Conservation (phyloP, 2,113 vertebrate species). For the Dicerorhinus sumatrensis region DNA sequence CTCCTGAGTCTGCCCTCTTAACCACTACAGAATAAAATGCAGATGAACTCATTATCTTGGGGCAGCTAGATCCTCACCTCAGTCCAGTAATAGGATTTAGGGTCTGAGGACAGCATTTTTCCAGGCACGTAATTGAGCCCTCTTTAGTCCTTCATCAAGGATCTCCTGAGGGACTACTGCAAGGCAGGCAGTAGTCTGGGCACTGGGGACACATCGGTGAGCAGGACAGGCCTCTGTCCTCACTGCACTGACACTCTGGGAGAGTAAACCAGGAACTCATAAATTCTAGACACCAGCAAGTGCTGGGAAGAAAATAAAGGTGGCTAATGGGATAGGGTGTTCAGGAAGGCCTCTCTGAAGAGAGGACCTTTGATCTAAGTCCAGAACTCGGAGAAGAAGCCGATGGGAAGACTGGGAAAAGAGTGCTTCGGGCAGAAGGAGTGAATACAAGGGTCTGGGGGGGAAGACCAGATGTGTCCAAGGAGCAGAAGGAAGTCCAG, state of each 20-base stretch:
- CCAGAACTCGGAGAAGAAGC: background rate
- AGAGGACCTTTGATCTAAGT: background rate
- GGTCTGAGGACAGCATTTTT: background rate
- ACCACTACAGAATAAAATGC: background rate
- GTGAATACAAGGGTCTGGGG: background rate
- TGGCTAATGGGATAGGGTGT: background rate
- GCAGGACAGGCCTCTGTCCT: background rate
- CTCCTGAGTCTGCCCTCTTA: background rate
- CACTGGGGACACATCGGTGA: fast-evolving
- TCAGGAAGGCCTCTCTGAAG: background rate
- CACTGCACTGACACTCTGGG: background rate
- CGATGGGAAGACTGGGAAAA: background rate
- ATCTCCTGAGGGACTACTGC: background rate
- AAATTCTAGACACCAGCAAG: background rate
- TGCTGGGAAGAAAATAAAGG: background rate
- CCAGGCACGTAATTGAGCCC: background rate
- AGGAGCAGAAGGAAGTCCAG: background rate
- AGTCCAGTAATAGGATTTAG: background rate
- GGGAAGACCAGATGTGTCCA: background rate
- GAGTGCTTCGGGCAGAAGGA: too few relatives aligned
- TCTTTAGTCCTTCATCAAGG: background rate
- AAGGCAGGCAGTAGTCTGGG: background rate
- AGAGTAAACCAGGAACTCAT: background rate
- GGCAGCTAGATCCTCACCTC: background rate
- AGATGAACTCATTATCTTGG: background rate